Base-by-base conservation (phyloP, 2,888 invertebrate genomes). In the Cephus nigrinus region DNA sequence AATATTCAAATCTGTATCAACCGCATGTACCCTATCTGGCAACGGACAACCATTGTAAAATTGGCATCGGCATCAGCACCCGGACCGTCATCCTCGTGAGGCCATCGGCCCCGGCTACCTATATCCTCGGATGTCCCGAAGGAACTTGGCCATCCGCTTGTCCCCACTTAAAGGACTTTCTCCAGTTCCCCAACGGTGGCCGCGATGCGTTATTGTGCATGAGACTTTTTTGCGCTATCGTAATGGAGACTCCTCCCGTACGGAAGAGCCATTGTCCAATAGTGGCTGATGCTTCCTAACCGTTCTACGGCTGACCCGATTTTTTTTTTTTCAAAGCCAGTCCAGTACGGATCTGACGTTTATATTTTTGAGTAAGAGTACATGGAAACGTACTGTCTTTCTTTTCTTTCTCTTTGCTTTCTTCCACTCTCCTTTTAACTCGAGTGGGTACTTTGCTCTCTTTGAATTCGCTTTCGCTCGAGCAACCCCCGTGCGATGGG, bases 1-100 rank as follows among this genome's bases (percentile, higher is more conserved):
- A 90, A 90, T 90, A 90, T 90, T 90, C 90, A 90, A 90, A 90
- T 90, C 88, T 86, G 86, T 86, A 87, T 85, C 80, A 84, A 84
- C 82, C 83, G 82, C 71, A 23, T 71, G 71, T 71, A 71, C 71
- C 80, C 80, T 79, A 80, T 82, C 79, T 78, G 76, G 74, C 80
- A 78, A 81, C 79, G 80, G 80, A 80, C 81, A 75, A 78, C 68
- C 40, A 35, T 74, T 74, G 74, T 74, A 35, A 74, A 33, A 33
- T 36, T 35, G 74, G 33, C 33, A 33, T 32, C 30, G 71, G 31
- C 71, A 31, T 71, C 71, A 15, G 23, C 55, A 55, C 55, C 55
- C 68, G 68, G 32, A 55, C 74, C 76, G 33, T 72, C 69, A 35
- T 69, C 71, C 32, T 30, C 73, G 73, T 35, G 69, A 55, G 55